A percentile compares a stretch with the other conserved stretches of the same genome.
phyloP scores from a whole-genome alignment of 1,140 invertebrate genomes.

The Drosophila santomea region DNA sequence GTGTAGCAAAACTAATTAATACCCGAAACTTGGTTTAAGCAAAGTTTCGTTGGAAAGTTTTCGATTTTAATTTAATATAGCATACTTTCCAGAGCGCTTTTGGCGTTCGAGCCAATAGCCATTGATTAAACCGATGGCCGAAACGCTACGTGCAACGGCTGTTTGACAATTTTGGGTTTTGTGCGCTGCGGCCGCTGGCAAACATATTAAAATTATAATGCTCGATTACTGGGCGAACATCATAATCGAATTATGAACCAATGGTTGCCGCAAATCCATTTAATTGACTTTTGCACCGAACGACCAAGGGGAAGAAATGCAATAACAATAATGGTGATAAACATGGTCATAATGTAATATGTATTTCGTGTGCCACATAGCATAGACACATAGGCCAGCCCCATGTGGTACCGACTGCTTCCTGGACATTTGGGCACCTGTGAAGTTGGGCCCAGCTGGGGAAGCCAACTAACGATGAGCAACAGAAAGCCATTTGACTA shows the following conservation, averaged over 20 bases:
- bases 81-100: slow-evolving; percentile 35
- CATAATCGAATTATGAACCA: slow-evolving; percentile 72
- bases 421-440: slow-evolving; percentile 47
- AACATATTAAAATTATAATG: slow-evolving; percentile 55
- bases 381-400: not conserved
- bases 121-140: slow-evolving; percentile 41
- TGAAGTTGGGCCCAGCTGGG: slow-evolving; percentile 35
- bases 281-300: slow-evolving; percentile 72
- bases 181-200: slow-evolving; percentile 6
- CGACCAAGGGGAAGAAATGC: slow-evolving; percentile 47
- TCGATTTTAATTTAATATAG: slow-evolving; percentile 19
- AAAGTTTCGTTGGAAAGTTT: slow-evolving; percentile 10
- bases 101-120: slow-evolving; percentile 20
- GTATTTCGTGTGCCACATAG: slow-evolving; percentile 28
- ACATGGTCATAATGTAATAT: slow-evolving; percentile 62
- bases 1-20: slow-evolving; percentile 1
- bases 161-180: slow-evolving; percentile 37
- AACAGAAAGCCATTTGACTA: slow-evolving; percentile 77
- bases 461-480: slow-evolving; percentile 50
- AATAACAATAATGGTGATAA: slow-evolving; percentile 81
- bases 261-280: slow-evolving; percentile 64
- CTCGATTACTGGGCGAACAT: slow-evolving; percentile 35
- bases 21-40: slow-evolving; percentile 6
- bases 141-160: slow-evolving; percentile 18
- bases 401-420: slow-evolving; percentile 5